Base-by-base conservation (phyloP, 2,888 invertebrate genomes). In the Cantharis nigra region DNA sequence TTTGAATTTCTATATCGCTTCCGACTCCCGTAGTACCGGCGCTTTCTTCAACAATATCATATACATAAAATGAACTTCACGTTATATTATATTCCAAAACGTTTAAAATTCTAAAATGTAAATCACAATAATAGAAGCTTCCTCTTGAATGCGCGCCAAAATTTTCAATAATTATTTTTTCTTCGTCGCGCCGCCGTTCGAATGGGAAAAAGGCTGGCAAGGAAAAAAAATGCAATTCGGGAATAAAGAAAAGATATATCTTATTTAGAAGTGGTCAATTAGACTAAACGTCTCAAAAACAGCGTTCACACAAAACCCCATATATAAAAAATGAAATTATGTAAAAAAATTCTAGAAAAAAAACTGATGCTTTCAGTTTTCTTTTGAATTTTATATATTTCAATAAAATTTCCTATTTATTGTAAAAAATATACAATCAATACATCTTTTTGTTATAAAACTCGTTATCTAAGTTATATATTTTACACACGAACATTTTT, bases 391-490 rank as follows among this genome's bases (percentile, higher is more conserved):
- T 49, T 49, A 49, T 49, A 49, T 49, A 49, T 49, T 49, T 49
- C 49, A 49, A 49, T 49, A 49, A 49, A 49, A 49, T 49, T 49
- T 49, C 49, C 49, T 49, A 49, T 49, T 49, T 64, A 64, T 18
- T 64, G 20, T 20, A 64, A 18, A 20, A 64, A 64, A 64, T 20
- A 20, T 64, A 64, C 64, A 64, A 64, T 64, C 64, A 20, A 49
- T 64, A 64, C 64, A 64, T 64, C 64, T 64, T 64, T 49, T 64
- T 64, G 64, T 64, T 64, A 64, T 64, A 64, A 64, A 64, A 64
- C 64, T 64, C 64, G 64, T 64, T 64, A 64, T 64, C 64, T 64
- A 64, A 64, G 10, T 64, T 64, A 64, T 64, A 64, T 64, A 20
- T 49, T 49, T 49, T 49, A 49, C 49, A 49, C 49, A 49, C 16